Evolutionary conservation across 1,140 invertebrate genomes (phyloP), one percentile per base, ranked within the genome.

Genomic region (Chrysoperla carnea): DNA sequence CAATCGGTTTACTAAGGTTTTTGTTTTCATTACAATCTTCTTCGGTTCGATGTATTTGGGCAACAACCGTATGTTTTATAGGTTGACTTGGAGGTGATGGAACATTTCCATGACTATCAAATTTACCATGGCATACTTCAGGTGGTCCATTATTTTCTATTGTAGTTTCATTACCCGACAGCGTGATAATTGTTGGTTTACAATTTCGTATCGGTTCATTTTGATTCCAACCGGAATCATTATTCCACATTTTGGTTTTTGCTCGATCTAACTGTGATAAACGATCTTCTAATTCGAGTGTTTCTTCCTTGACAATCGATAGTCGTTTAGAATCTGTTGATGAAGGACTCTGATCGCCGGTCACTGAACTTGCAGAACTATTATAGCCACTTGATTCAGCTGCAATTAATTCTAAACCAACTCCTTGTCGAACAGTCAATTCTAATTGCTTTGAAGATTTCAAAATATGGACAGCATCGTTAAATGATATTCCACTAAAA

Each of bases 331-430:
- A 66, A 46, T 72, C 69, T 40, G 52, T 72, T 67, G 63, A 75
- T 46, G 55, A 75, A 7, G 74, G 75, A 54, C 74, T 78, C 48
- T 76, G 67, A 51, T 82, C 80, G 0, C 78, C 81, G 6, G 78
- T 80, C 1, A 80, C 72, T 13, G 76, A 80, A 47, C 79, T 83
- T 9, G 80, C 78, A 0, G 80, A 84, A 52, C 78, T 81, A 50
- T 84, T 83, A 58, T 84, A 84, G 6, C 81, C 81, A 44, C 76
- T 81, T 29, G 79, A 83, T 58, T 84, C 81, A 13, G 78, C 77
- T 2, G 81, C 80, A 49, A 84, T 79, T 17, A 84, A 64, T 55
- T 85, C 81, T 0, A 72, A 68, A 40, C 78, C 84, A 4, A 75
- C 77, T 7, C 77, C 77, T 52, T 81, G 80, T 28, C 76, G 65